These are phyloP conservation scores for Periophthalmus modestus DNA, from an alignment of 2,113 vertebrate genomes.

Conservation along the genomic window DNA sequence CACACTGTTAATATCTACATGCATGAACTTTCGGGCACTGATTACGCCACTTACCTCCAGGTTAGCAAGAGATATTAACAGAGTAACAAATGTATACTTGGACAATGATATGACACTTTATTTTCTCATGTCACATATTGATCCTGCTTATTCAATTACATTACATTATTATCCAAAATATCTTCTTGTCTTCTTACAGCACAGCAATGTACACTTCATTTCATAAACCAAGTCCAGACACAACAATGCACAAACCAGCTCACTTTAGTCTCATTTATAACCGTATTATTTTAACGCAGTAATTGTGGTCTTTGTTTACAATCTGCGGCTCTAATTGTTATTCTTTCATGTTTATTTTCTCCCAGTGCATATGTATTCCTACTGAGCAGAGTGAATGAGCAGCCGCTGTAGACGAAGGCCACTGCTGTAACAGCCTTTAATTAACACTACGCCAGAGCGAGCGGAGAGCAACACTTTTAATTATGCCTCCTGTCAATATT, in stretches of 20 bases:
- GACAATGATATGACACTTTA: no score
- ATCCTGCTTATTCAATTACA: background rate
- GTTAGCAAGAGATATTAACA: no score
- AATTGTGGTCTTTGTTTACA: conserved; percentile 3
- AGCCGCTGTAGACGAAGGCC: conserved; percentile 21
- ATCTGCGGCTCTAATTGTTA: background rate
- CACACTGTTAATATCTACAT: no score
- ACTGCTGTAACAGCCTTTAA: conserved; percentile 61
- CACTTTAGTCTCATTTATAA: background rate
- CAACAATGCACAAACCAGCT: background rate
- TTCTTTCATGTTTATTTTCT: background rate
- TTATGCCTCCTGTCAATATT: conserved; percentile 58
- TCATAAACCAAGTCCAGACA: background rate
- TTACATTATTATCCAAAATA: no score
- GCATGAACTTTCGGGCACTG: no score
- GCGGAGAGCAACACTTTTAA: conserved; percentile 51
- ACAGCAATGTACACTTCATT: background rate
- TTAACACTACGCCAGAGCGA: conserved; percentile 41
- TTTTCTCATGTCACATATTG: no score
- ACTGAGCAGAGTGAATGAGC: background rate
- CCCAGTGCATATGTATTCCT: conserved; percentile 1
- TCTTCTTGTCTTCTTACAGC: background rate
- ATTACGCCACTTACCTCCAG: no score
- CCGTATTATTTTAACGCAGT: background rate
- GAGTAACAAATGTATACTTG: no score